A percentile compares a stretch with the other conserved stretches of the same genome.
phyloP scores from a whole-genome alignment of 2,797 vertebrate genomes.

The Cyprinodon diabolis region DNA sequence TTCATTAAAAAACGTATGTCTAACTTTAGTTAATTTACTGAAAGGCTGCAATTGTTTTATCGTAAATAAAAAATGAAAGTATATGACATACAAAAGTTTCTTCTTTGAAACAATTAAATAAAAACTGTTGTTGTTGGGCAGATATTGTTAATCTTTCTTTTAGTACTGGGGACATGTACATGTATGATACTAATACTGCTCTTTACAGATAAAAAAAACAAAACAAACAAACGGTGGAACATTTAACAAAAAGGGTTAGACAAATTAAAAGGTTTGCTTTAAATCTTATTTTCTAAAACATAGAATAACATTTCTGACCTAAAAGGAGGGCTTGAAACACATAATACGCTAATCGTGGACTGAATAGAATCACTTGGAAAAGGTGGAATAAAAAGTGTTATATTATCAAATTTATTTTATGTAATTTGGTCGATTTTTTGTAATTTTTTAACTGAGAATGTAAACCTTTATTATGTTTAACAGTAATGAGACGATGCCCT shows the following conservation, averaged over 20 bases:
- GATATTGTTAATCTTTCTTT: slow-evolving; percentile 2
- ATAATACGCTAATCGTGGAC: no score
- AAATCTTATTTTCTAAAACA: neutral
- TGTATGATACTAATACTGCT: no score
- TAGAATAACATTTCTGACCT: neutral
- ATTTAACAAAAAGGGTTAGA: neutral
- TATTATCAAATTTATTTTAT: no score
- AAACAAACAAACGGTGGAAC: neutral
- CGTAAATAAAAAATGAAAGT: slow-evolving; percentile 21
- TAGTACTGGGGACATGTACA: neutral
- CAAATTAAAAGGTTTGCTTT: neutral
- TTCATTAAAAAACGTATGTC: no score
- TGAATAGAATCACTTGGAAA: no score
- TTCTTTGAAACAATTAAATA: slow-evolving; percentile 35
- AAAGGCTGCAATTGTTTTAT: neutral
- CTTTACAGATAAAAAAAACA: no score
- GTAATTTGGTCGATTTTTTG: no score
- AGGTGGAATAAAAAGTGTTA: no score
- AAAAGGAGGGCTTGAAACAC: no score
- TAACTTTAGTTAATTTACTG: no score
- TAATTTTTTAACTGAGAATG: no score
- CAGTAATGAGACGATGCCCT: neutral
- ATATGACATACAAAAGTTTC: slow-evolving; percentile 22
- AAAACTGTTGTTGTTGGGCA: slow-evolving; percentile 1
- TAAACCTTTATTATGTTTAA: neutral